Evolutionary conservation across 2,113 vertebrate species (phyloP).

Genomic region (Fulmarus glacialis): DNA sequence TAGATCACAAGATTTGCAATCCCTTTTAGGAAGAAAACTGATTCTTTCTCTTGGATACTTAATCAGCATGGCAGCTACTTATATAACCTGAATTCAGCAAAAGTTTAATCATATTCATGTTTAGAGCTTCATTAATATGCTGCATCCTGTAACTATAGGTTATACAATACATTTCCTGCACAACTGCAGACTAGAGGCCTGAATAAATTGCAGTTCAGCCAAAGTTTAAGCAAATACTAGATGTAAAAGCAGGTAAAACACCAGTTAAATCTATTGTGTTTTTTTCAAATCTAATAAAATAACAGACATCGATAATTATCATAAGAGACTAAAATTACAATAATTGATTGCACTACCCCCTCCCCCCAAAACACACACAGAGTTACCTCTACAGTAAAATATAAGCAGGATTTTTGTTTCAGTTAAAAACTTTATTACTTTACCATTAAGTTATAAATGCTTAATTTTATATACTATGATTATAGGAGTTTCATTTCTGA

Average conservation of each 20-base stretch:
- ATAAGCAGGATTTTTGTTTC: not conserved
- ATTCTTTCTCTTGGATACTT: not conserved
- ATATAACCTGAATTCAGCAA: not conserved
- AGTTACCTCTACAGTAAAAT: not conserved
- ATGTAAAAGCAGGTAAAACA: not conserved
- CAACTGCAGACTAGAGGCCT: not conserved
- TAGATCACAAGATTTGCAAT: not conserved
- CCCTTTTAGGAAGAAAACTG: not conserved
- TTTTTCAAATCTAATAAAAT: not conserved
- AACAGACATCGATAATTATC: not conserved
- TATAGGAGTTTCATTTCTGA: not conserved
- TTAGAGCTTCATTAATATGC: not conserved
- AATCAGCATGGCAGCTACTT: not conserved
- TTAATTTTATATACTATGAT: not conserved
- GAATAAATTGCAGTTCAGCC: not conserved
- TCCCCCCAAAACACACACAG: not conserved
- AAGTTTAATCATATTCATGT: not conserved
- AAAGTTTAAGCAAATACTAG: not conserved
- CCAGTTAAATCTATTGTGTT: not conserved
- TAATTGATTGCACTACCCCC: not conserved
- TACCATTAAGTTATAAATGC: not conserved
- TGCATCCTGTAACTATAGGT: not conserved
- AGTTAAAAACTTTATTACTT: not conserved
- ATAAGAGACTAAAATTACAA: not conserved
- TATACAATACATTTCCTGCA: not conserved